Percentiles rank a stretch among this genome's conserved stretches.
Evolutionary conservation across 2,888 invertebrate genomes (phyloP).

Genomic region (Drosophila prostipennis): DNA sequence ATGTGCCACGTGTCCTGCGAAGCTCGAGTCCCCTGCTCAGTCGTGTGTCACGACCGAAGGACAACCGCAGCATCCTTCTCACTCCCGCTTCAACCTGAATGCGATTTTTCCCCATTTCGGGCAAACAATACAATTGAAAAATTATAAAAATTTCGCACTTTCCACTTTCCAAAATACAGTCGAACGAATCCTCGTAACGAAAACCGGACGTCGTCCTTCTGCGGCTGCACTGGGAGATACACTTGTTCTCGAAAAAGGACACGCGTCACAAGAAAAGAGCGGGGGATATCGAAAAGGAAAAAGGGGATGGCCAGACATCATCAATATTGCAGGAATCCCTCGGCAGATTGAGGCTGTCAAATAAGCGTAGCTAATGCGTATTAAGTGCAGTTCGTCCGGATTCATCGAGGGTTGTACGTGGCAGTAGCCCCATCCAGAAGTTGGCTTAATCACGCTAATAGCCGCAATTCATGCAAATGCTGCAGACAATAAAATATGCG

Average conservation of each 20-base stretch:
- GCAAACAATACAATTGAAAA: slow-evolving; percentile 75
- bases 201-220: slow-evolving; percentile 51
- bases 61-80: slow-evolving; percentile 60
- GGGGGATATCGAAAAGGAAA: slow-evolving; percentile 1
- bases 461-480: slow-evolving; percentile 70
- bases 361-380: slow-evolving; percentile 79
- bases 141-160: slow-evolving; percentile 79
- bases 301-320: slow-evolving; percentile 54
- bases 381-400: slow-evolving; percentile 67
- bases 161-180: slow-evolving; percentile 7
- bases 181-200: slow-evolving; percentile 54
- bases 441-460: slow-evolving; percentile 69
- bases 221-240: slow-evolving; percentile 68
- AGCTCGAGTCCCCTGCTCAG: slow-evolving; percentile 57
- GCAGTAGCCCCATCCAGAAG: slow-evolving; percentile 10
- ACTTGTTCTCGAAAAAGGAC: slow-evolving; percentile 64
- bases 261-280: slow-evolving; percentile 50
- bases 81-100: slow-evolving; percentile 31
- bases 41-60: slow-evolving; percentile 70
- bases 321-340: slow-evolving; percentile 68
- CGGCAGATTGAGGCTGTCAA: slow-evolving; percentile 66
- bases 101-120: slow-evolving; percentile 8
- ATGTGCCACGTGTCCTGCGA: slow-evolving; percentile 59
- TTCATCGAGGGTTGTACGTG: slow-evolving; percentile 28
- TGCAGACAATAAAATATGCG: slow-evolving; percentile 57